These are phyloP conservation scores for Microtus californicus DNA, from an alignment of 2,797 vertebrate species.

Conservation along the genomic window DNA sequence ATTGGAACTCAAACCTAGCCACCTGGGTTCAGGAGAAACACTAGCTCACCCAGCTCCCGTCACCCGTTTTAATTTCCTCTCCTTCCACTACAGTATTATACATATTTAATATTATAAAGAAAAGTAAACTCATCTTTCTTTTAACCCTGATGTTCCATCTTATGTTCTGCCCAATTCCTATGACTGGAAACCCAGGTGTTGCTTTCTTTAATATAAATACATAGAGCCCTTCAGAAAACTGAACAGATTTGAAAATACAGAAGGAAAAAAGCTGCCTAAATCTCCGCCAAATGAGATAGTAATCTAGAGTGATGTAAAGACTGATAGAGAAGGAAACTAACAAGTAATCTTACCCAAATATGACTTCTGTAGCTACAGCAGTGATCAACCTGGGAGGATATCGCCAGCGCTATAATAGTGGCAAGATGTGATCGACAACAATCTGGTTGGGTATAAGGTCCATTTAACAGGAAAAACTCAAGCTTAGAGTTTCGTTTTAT, in stretches of 20 bases:
- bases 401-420: background rate
- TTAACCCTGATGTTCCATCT: background rate
- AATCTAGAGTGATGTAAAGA: background rate
- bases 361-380: background rate
- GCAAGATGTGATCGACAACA: background rate
- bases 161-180: background rate
- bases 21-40: no score
- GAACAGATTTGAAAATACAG: background rate
- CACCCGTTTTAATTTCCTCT: no score
- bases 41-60: no score
- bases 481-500: background rate
- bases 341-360: background rate
- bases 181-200: background rate
- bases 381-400: background rate
- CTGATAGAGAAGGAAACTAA: background rate
- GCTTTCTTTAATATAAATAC: background rate
- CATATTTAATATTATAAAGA: background rate
- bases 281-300: background rate
- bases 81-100: no score
- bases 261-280: background rate
- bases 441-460: background rate
- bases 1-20: no score
- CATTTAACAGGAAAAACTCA: background rate
- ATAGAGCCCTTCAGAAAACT: background rate
- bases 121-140: conserved; percentile 43